Evolutionary conservation across 2,113 vertebrate species (phyloP).

Genomic region (Solea solea): DNA sequence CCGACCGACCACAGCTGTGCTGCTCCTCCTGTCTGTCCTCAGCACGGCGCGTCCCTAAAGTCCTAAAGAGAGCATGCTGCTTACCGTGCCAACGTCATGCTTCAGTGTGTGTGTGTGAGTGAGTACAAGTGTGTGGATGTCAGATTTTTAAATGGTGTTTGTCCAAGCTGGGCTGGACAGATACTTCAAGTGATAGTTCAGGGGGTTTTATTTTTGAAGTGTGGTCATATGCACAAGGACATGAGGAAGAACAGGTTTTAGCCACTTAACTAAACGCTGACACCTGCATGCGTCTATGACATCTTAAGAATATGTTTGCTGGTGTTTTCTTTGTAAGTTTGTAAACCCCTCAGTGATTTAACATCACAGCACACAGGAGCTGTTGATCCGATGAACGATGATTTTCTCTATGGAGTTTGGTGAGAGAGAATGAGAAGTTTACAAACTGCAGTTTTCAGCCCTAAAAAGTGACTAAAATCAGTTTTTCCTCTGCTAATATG

Average conservation of each 20-base stretch:
- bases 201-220: background rate
- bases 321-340: too few relatives aligned
- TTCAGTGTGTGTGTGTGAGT: slow-evolving; percentile 32
- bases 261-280: too few relatives aligned
- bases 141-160: slow-evolving; percentile 60
- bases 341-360: too few relatives aligned
- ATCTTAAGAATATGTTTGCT: too few relatives aligned
- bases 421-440: too few relatives aligned
- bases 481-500: background rate
- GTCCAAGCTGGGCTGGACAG: slow-evolving; percentile 83
- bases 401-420: too few relatives aligned
- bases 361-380: too few relatives aligned
- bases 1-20: slow-evolving; percentile 27
- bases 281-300: too few relatives aligned
- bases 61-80: slow-evolving; percentile 63
- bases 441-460: too few relatives aligned
- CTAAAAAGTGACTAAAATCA: too few relatives aligned
- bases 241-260: too few relatives aligned
- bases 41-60: slow-evolving; percentile 53
- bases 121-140: background rate
- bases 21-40: slow-evolving; percentile 11
- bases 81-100: slow-evolving; percentile 65
- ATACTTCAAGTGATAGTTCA: slow-evolving; percentile 10
- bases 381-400: too few relatives aligned
- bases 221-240: background rate